phyloP scores from a whole-genome alignment of 1,140 invertebrate genomes.

The Saccostrea cuccullata region DNA sequence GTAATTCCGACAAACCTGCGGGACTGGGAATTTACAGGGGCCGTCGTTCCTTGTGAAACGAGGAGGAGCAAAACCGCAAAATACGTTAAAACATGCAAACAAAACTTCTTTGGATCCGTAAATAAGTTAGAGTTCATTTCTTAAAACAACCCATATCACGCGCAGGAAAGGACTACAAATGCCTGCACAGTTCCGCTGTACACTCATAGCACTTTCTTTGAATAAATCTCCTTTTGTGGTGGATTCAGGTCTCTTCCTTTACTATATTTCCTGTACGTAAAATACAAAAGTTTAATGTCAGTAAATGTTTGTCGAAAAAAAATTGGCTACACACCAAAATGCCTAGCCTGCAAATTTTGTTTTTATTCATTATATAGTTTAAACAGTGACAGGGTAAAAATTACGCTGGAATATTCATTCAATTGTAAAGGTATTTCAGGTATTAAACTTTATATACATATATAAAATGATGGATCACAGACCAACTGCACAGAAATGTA shows the following conservation, averaged over 20 bases:
- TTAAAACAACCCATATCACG: constrained; percentile 39
- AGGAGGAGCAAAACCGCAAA: neutral
- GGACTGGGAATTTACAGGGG: neutral
- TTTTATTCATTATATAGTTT: constrained; percentile 33
- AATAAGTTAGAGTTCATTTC: constrained; percentile 43
- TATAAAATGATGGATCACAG: constrained; percentile 27
- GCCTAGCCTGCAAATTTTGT: constrained; percentile 33
- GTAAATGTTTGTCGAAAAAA: neutral
- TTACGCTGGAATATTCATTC: constrained; percentile 21
- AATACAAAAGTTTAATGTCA: constrained; percentile 13
- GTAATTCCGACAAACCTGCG: neutral
- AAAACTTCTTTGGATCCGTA: constrained; percentile 27
- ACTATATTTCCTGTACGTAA: neutral
- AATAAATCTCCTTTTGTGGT: neutral
- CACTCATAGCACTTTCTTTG: constrained; percentile 13
- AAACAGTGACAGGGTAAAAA: constrained; percentile 13
- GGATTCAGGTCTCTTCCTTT: neutral
- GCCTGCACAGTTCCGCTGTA: neutral
- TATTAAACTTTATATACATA: neutral
- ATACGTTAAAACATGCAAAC: constrained; percentile 35
- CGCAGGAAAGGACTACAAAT: constrained; percentile 3
- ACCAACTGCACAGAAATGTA: neutral
- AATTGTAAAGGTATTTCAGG: constrained; percentile 34
- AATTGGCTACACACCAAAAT: constrained; percentile 32
- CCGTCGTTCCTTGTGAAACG: neutral